Conservation (phyloP, 2,888 invertebrate species). For the Ditylenchus weischeri region DNA sequence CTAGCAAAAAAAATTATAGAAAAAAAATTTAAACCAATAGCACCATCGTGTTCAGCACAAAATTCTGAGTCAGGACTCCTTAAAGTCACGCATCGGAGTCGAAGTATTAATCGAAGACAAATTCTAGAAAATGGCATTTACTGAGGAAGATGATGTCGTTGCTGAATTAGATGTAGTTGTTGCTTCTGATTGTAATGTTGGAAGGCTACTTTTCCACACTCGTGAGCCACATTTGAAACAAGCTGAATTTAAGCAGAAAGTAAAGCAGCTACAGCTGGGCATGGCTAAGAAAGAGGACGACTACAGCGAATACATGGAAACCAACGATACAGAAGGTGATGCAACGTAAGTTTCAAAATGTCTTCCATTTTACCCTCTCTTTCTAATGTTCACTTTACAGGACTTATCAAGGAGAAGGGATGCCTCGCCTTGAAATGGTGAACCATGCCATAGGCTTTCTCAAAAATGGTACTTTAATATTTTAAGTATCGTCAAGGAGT, state of each 20-base stretch:
- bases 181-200: conserved; percentile 2
- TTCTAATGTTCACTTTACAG: not conserved
- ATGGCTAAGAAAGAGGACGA: conserved; percentile 1
- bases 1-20: no score
- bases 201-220: conserved; percentile 7
- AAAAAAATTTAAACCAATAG: no score
- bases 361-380: no score
- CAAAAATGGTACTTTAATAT: conserved; percentile 12
- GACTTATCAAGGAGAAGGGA: conserved; percentile 11
- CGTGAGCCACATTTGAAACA: not conserved
- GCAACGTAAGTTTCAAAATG: no score
- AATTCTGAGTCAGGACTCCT: no score
- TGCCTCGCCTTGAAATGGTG: conserved; percentile 20
- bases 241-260: conserved; percentile 10
- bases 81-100: no score
- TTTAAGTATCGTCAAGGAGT: not conserved
- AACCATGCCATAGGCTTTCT: conserved; percentile 24
- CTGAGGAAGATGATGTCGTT: conserved; percentile 5
- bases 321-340: not conserved
- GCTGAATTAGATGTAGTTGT: not conserved
- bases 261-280: conserved; percentile 9
- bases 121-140: not conserved
- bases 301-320: conserved; percentile 8
- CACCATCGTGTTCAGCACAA: no score
- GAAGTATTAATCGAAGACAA: no score